phyloP scores from a whole-genome alignment of 2,888 invertebrate genomes.

The Malthinus flaveolus region DNA sequence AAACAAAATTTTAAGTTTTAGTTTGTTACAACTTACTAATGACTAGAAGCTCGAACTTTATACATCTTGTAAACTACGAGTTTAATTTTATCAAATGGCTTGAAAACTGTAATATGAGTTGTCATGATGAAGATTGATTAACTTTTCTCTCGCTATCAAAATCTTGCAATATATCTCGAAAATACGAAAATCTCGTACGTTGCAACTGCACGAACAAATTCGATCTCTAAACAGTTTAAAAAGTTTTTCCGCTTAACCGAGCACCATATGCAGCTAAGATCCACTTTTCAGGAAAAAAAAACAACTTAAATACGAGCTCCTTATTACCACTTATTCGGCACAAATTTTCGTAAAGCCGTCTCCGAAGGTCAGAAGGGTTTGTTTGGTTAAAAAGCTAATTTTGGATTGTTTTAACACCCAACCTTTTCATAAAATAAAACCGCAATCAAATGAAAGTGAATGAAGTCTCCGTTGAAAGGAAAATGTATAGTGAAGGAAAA shows the following conservation, averaged over 20 bases:
- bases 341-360: too few species aligned
- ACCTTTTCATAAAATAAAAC: too few species aligned
- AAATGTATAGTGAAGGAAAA: constrained; percentile 4
- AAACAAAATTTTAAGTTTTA: too few species aligned
- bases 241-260: background rate
- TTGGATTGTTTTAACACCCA: too few species aligned
- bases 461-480: background rate
- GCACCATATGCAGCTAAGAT: too few species aligned
- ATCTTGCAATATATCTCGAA: background rate
- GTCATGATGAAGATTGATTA: constrained; percentile 15
- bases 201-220: constrained; percentile 3
- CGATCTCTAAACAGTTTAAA: constrained; percentile 4
- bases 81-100: constrained; percentile 1
- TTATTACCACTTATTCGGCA: too few species aligned
- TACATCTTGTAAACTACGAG: background rate
- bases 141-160: constrained; percentile 1
- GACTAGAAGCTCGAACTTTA: background rate
- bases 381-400: too few species aligned
- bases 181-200: background rate
- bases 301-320: too few species aligned
- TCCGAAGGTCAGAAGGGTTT: too few species aligned
- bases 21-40: too few species aligned
- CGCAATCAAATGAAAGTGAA: background rate
- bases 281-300: too few species aligned
- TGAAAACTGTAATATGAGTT: constrained; percentile 2